These are phyloP conservation scores for Oryzias javanicus DNA, from an alignment of 2,113 vertebrate species.

Conservation along the genomic window DNA sequence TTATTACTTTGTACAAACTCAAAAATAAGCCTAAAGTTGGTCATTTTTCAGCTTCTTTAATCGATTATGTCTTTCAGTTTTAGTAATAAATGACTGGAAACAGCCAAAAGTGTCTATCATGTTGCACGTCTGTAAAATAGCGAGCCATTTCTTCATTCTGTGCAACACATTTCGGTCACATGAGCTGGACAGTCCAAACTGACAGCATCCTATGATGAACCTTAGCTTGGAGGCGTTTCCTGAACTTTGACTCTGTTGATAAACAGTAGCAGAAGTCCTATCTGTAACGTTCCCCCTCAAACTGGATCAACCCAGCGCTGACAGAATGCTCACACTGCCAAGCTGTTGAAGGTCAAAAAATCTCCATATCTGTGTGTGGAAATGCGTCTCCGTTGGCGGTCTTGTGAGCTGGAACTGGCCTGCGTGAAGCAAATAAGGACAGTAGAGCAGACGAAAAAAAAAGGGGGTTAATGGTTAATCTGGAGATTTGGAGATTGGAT, in stretches of 20 bases:
- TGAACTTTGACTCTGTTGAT: slow-evolving; percentile 69
- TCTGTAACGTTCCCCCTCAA: slow-evolving; percentile 46
- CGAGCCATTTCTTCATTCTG: neutral
- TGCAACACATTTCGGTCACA: neutral
- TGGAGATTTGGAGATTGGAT: neutral
- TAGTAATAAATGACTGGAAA: no score
- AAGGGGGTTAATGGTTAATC: slow-evolving; percentile 26
- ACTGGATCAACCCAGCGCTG: slow-evolving; percentile 62
- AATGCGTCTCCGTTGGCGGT: slow-evolving; percentile 5
- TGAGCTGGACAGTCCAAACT: neutral
- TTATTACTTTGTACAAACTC: no score
- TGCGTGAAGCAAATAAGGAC: neutral
- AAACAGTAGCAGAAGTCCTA: slow-evolving; percentile 27
- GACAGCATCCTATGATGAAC: slow-evolving; percentile 23
- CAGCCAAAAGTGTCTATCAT: no score
- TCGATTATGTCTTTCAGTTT: no score
- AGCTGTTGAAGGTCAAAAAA: slow-evolving; percentile 44
- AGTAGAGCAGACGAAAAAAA: neutral
- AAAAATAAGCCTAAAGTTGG: no score
- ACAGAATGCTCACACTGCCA: slow-evolving; percentile 14
- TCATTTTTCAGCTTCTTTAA: no score
- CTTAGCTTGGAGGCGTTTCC: slow-evolving; percentile 21
- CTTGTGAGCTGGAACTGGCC: neutral
- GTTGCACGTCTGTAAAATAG: neutral
- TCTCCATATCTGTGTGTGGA: slow-evolving; percentile 16